phyloP scores from a whole-genome alignment of 2,888 invertebrate species.

The Spialia ferax region DNA sequence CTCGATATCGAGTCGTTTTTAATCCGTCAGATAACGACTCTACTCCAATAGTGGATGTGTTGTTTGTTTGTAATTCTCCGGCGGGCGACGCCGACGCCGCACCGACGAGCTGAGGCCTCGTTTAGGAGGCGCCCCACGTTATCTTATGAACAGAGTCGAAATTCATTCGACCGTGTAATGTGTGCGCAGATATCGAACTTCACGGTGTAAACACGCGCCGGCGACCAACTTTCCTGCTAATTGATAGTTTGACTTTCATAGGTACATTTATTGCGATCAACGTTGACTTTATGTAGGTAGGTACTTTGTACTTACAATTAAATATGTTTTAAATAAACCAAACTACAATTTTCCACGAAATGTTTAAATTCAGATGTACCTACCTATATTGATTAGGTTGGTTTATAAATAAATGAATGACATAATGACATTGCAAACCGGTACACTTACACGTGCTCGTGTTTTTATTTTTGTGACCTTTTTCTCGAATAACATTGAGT shows the following conservation, averaged over 20 bases:
- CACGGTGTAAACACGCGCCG: conserved; percentile 50
- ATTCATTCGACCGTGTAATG: conserved; percentile 72
- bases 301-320: too few species aligned
- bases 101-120: conserved; percentile 67
- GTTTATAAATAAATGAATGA: conserved; percentile 5
- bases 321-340: conserved; percentile 2
- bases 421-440: conserved; percentile 8
- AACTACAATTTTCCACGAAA: neutral
- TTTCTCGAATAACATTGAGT: neutral
- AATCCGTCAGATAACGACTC: conserved; percentile 70
- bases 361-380: conserved; percentile 1
- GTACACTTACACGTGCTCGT: conserved; percentile 14
- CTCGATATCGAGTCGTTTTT: conserved; percentile 57
- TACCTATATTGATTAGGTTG: neutral
- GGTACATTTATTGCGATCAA: conserved; percentile 2
- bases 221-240: conserved; percentile 33
- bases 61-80: conserved; percentile 73
- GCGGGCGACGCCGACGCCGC: conserved; percentile 48
- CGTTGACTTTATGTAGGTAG: neutral
- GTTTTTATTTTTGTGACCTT: conserved; percentile 19
- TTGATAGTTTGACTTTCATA: conserved; percentile 34
- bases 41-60: conserved; percentile 55
- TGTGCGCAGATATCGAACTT: conserved; percentile 63
- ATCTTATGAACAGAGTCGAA: conserved; percentile 70
- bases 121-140: conserved; percentile 77